Conservation (phyloP, 2,113 vertebrate species). For the Morphnarchus princeps region DNA sequence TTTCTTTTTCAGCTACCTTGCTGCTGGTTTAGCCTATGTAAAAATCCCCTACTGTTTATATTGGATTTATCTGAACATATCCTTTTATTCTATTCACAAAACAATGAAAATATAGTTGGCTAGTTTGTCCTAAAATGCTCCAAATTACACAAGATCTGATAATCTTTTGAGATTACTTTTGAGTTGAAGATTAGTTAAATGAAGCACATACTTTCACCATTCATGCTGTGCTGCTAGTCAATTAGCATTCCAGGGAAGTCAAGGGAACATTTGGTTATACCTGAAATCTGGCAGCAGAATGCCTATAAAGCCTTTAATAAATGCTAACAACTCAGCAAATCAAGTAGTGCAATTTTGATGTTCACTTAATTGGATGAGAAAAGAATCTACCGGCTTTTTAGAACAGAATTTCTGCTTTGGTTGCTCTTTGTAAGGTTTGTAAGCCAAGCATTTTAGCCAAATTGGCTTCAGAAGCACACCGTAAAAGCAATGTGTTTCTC, state of each 20-base stretch:
- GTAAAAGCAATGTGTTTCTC: not conserved
- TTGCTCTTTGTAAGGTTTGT: conserved; percentile 18
- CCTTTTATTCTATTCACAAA: conserved; percentile 41
- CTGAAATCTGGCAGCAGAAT: conserved; percentile 57
- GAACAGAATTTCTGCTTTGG: conserved; percentile 9
- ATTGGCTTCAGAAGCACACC: not conserved
- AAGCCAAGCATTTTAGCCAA: not conserved
- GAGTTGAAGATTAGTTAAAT: conserved; percentile 25
- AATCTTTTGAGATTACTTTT: conserved; percentile 8
- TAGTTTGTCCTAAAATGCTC: conserved; percentile 60
- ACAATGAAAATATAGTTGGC: conserved; percentile 28
- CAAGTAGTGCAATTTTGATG: not conserved
- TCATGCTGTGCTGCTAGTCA: conserved; percentile 9
- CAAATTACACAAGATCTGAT: conserved; percentile 6
- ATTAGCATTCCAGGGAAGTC: conserved; percentile 42
- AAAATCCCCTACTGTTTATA: conserved; percentile 40
- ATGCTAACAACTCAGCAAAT: conserved; percentile 31
- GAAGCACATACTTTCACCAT: conserved; percentile 2
- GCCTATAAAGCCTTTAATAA: conserved; percentile 45
- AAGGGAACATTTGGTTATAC: conserved; percentile 50
- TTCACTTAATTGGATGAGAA: conserved; percentile 15
- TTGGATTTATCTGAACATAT: conserved; percentile 38
- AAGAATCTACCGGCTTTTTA: not conserved
- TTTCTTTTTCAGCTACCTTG: conserved; percentile 36
- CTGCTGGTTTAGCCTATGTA: conserved; percentile 47